Conservation (phyloP, 2,888 invertebrate genomes). For the Zaprionus lineosus region DNA sequence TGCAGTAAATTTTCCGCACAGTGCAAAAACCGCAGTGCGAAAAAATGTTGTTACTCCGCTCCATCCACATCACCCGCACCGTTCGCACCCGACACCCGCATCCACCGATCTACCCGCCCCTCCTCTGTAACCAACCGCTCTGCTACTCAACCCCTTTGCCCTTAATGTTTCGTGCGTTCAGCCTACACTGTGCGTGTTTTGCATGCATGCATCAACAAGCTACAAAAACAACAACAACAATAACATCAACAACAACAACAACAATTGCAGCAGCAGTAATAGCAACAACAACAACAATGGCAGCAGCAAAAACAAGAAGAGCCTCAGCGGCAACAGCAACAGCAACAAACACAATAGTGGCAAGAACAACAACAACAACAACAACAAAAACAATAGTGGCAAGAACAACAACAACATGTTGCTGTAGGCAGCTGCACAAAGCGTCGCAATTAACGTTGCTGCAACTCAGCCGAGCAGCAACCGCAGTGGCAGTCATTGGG, state of each 20-base stretch:
- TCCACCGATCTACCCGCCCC: too few relatives aligned
- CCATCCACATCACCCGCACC: background rate
- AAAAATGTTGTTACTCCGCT: slow-evolving; percentile 47
- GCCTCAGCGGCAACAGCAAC: slow-evolving; percentile 16
- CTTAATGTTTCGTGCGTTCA: background rate
- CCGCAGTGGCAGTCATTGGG: slow-evolving; percentile 64
- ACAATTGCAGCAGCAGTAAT: slow-evolving; percentile 2
- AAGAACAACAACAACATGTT: slow-evolving; percentile 4
- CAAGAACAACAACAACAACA: slow-evolving; percentile 9
- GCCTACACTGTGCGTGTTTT: slow-evolving; percentile 49
- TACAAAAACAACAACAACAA: slow-evolving; percentile 4
- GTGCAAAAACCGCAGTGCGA: slow-evolving; percentile 59
- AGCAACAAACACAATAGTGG: background rate
- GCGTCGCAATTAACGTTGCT: slow-evolving; percentile 72
- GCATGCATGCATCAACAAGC: slow-evolving; percentile 48
- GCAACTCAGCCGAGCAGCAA: slow-evolving; percentile 67
- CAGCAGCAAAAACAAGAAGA: slow-evolving; percentile 54
- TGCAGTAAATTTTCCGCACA: slow-evolving; percentile 67
- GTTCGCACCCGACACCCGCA: too few relatives aligned
- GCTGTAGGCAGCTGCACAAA: slow-evolving; percentile 58
- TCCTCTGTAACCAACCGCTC: background rate
- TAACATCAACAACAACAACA: slow-evolving; percentile 8
- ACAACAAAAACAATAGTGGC: slow-evolving; percentile 2
- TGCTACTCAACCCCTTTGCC: background rate
- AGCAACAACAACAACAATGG: slow-evolving; percentile 11